Evolutionary conservation across 1,140 invertebrate species (phyloP).

Genomic region (Diabrotica virgifera): DNA sequence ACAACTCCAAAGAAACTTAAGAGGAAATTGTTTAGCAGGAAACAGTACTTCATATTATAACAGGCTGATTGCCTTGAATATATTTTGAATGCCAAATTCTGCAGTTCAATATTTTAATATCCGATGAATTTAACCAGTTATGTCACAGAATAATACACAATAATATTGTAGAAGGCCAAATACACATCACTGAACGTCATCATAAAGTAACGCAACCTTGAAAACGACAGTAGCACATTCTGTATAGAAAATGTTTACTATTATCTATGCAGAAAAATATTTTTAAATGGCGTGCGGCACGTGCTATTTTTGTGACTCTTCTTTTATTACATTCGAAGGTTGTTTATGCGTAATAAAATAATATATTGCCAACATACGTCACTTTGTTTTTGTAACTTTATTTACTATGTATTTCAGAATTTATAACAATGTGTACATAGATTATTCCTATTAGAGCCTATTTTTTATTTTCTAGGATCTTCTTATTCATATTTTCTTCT

Average conservation of each 20-base stretch:
- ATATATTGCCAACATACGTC: background rate
- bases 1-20: too few relatives aligned
- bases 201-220: background rate
- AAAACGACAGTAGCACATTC: background rate
- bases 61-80: too few relatives aligned
- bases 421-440: too few relatives aligned
- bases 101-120: too few relatives aligned
- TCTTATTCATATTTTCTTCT: too few relatives aligned
- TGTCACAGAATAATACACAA: background rate
- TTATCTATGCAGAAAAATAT: slow-evolving; percentile 3
- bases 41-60: too few relatives aligned
- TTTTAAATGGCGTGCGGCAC: background rate
- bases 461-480: too few relatives aligned
- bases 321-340: background rate
- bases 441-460: too few relatives aligned
- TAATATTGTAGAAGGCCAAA: background rate
- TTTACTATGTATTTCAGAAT: too few relatives aligned
- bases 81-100: too few relatives aligned
- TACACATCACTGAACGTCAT: background rate
- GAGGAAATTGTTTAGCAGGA: too few relatives aligned
- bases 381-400: background rate
- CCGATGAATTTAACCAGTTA: background rate
- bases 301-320: background rate
- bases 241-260: background rate
- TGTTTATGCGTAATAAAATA: background rate